A percentile compares a stretch with the other conserved stretches of the same genome.
These are phyloP conservation scores for Macroglossus sobrinus DNA, from an alignment of 2,113 vertebrate species.

Conservation along the genomic window DNA sequence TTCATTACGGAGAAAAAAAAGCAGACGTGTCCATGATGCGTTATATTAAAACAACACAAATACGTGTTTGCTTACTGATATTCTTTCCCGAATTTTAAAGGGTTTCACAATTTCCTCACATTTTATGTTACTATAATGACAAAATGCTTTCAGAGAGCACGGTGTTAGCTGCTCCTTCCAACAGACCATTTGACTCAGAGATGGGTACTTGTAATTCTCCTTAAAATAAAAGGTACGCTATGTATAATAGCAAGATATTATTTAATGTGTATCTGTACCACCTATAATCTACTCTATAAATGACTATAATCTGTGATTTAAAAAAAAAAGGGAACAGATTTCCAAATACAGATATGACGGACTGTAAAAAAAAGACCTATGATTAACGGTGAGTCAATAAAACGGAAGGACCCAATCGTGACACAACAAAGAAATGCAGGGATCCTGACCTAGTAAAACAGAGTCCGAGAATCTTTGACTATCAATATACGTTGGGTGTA, in stretches of 20 bases:
- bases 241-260: neutral
- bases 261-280: neutral
- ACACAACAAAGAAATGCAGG: neutral
- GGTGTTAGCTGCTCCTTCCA: neutral
- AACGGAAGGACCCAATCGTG: neutral
- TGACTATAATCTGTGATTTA: slow-evolving; percentile 22
- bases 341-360: neutral
- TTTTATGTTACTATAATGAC: neutral
- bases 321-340: neutral
- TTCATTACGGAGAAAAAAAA: neutral
- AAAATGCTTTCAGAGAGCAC: neutral
- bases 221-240: neutral
- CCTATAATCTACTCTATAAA: slow-evolving; percentile 14
- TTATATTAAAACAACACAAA: neutral
- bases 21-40: neutral
- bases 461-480: neutral
- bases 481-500: neutral
- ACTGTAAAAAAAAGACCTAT: neutral
- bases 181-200: neutral
- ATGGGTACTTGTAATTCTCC: neutral
- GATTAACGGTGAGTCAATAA: neutral
- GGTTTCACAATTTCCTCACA: neutral
- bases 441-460: neutral
- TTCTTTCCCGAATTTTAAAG: neutral
- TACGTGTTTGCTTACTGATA: neutral